phyloP scores from a whole-genome alignment of 2,888 invertebrate genomes.

The Pteria penguin region DNA sequence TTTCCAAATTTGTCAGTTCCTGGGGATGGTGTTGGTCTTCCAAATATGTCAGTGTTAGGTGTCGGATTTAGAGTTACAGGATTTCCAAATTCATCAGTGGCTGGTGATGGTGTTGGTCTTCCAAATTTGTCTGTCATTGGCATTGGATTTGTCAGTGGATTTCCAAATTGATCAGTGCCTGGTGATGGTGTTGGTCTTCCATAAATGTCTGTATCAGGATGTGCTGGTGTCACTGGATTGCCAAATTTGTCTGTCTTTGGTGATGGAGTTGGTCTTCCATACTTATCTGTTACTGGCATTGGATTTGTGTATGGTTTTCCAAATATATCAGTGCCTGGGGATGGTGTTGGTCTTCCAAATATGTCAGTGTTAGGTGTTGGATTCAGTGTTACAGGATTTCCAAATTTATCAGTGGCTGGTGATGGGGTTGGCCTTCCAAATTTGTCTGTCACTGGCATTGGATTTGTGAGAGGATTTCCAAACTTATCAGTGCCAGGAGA shows the following conservation, averaged over 20 bases:
- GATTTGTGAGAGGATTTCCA: conserved; percentile 20
- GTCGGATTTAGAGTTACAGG: conserved; percentile 29
- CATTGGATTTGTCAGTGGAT: conserved; percentile 2
- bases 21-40: conserved; percentile 16
- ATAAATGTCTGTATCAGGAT: background rate
- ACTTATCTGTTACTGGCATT: background rate
- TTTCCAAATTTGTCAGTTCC: conserved; percentile 17
- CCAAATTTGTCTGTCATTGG: conserved; percentile 20
- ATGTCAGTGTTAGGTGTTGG: conserved; percentile 1
- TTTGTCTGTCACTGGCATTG: background rate
- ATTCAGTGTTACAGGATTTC: conserved; percentile 20
- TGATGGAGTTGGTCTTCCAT: conserved; percentile 36
- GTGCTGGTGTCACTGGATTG: conserved; percentile 3
- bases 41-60: conserved; percentile 3
- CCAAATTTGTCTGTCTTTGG: conserved; percentile 26
- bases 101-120: conserved; percentile 49
- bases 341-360: conserved; percentile 18
- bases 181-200: conserved; percentile 18
- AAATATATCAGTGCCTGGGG: conserved; percentile 29
- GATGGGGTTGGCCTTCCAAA: conserved; percentile 10
- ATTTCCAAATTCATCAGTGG: conserved; percentile 5
- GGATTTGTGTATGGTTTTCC: background rate
- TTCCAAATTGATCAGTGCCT: conserved; percentile 9
- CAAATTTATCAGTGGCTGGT: conserved; percentile 15
- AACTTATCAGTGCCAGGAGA: background rate